Evolutionary conservation across 1,140 invertebrate genomes (phyloP).

Genomic region (Papilio aristodemus): DNA sequence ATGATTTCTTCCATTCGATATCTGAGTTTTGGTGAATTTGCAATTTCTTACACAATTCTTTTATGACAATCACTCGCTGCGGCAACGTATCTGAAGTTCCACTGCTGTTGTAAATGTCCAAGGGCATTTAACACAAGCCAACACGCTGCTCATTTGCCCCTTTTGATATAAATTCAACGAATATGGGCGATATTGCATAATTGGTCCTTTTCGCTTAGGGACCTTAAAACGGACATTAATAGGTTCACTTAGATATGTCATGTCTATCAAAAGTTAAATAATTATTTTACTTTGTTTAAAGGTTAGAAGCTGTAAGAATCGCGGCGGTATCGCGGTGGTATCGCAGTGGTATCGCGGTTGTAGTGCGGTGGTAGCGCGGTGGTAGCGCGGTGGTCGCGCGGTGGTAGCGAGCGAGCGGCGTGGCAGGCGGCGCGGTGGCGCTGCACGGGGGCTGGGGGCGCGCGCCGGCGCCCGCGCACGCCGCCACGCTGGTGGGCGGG

Average conservation of each 20-base stretch:
- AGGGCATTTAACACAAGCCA: too few species aligned
- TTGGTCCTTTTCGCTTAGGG: too few species aligned
- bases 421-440: slow-evolving; percentile 55
- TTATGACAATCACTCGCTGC: not conserved
- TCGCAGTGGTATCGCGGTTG: slow-evolving; percentile 22
- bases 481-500: slow-evolving; percentile 81
- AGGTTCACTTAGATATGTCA: too few species aligned
- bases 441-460: slow-evolving; percentile 74
- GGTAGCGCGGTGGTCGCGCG: slow-evolving; percentile 33
- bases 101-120: too few species aligned
- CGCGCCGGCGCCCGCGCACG: slow-evolving; percentile 79
- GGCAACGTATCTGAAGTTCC: not conserved
- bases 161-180: too few species aligned
- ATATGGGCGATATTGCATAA: too few species aligned
- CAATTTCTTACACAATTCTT: slow-evolving; percentile 7
- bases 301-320: not conserved
- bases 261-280: too few species aligned
- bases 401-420: slow-evolving; percentile 39
- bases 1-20: slow-evolving; percentile 55
- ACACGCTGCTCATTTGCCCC: too few species aligned
- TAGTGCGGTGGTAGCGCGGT: slow-evolving; percentile 8
- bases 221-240: too few species aligned
- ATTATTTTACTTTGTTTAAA: not conserved
- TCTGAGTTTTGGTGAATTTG: slow-evolving; percentile 19
- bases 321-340: too few species aligned